Evolutionary conservation across 2,113 vertebrate species (phyloP), one percentile per base, ranked within the genome.

Genomic region (Bothrops jararaca): DNA sequence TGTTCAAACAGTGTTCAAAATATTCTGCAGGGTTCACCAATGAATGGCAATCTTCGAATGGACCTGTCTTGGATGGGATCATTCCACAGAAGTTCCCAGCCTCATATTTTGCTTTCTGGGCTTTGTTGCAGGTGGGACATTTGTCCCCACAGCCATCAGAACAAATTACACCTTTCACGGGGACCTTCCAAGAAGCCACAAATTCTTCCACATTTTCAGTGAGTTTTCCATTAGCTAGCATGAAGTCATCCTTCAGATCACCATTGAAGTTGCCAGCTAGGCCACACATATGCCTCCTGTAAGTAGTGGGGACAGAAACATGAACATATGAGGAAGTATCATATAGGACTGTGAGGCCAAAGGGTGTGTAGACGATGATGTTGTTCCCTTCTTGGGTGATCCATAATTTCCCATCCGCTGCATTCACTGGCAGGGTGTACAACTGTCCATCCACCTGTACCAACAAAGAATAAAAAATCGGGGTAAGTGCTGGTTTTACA

Each of bases 291-390:
- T 39, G 94, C 13, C 96, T 94, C 0, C 4, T 88, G 88, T 97
- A 97, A 89, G 22, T 1, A 0, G 42, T 3, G 0, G 97, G 96
- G 48, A 98, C 45, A 7, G 94, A 95, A 64, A 98, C 60, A 4
- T 97, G 91, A 23, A 98, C 96, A 60, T 96, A 93, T 39, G 97
- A 97, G 58, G 97, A 95, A 92, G 94, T 95, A n/a, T 98, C 97
- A 91, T 98, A 98, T 29, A 97, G 96, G n/a, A 98, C 95, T 13
- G 86, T 97, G 7, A 98, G 88, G 54, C 98, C 98, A 3, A 97
- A 97, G 0, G 94, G 52, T 0, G 95, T 94, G 24, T 97, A 96
- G 54, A 98, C 93, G 29, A 98, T 3, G 0, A 97, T 94, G 91
- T 96, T 97, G 86, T 92, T 97, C 2, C 98, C 98, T 0, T 98